Base-by-base conservation (phyloP, 2,888 invertebrate genomes). In the Cerastis rubricosa region DNA sequence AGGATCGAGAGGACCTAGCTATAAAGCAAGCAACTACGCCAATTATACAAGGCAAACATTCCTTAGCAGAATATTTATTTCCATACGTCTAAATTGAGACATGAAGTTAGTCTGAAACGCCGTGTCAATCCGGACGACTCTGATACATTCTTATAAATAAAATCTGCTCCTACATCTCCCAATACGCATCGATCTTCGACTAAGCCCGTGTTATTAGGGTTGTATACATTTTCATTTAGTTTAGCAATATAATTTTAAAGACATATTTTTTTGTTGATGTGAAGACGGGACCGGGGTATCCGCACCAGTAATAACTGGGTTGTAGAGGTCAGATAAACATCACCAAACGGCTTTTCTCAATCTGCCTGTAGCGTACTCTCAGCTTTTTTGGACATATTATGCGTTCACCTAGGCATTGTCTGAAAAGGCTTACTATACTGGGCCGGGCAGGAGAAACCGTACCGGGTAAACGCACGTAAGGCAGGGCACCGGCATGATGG, bases 91-190 rank as follows among this genome's bases (percentile, higher is more conserved):
- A 85, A 73, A 85, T 72, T 78, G 61, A 83, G 75, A 71, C 63
- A n/a, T 70, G 77, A 63, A 81, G 71, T 83, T 76, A 69, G 74
- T 71, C 51, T 25, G 66, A 70, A 61, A 66, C 29, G 59, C 66
- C 63, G 66, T 84, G 83, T 84, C 83, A 84, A 84, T 83, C 57
- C 51, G 57, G 65, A 71, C 67, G 61, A 61, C 47, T 72, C 67
- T 83, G 78, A 78, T 69, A 84, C 83, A 78, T 84, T 83, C 74
- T 85, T 84, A 84, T 85, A 85, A 85, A 84, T 84, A 84, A 82
- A 85, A 83, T 71, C 68, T 47, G 51, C 85, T 68, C 40, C 69
- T 47, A 82, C 78, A 73, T 82, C 67, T 68, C 6, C 78, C 71
- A 72, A 82, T 65, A 71, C 85, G 68, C 73, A 83, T 83, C 61